Evolutionary conservation across 2,888 invertebrate species (phyloP), one percentile per base, ranked within the genome.

Genomic region (Cyclophora punctaria): DNA sequence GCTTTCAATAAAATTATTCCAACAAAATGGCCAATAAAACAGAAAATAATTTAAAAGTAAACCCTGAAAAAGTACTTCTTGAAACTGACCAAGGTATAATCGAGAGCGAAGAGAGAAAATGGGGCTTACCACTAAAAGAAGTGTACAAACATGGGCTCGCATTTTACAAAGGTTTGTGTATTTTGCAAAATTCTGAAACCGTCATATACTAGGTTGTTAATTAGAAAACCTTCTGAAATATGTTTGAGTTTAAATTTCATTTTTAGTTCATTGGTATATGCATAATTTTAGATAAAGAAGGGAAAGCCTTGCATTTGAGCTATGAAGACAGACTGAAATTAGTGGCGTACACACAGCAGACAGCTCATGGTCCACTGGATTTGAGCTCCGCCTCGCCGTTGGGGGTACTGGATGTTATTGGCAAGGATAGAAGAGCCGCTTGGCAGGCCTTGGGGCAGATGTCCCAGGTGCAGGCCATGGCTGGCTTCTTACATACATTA

Each of bases 391-490:
- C 91, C 4, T 93, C 96, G 45, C 96, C 95, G 7, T 86, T 98
- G 47, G 98, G 98, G 34, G 96, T 98, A 1, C 83, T 99, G 41
- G 98, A 99, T 87, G 96, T 99, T 1, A 97, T 99, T 62, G 99
- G 98, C 2, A 93, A 94, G 71, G 98, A 98, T 73, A 90, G 98
- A 55, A 91, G 96, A 66, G 89, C 96, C 60, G 98, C 98, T 35
- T 99, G 99, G 99, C 96, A 97, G 76, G 91, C 93, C 57, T 85
- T 99, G 45, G 98, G 97, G 0, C 93, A 94, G 62, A 93, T 98
- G 83, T 91, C 93, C 0, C 92, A 93, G 62, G 93, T 95, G 58
- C 95, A 96, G 69, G 97, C 98, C 0, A 97, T 97, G 95, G 92
- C 94, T 61, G 96, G 96, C 51, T 99, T 99, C 87, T 92, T 98